Evolutionary conservation across 2,888 invertebrate genomes (phyloP).

Genomic region (Ormyrus rosae): DNA sequence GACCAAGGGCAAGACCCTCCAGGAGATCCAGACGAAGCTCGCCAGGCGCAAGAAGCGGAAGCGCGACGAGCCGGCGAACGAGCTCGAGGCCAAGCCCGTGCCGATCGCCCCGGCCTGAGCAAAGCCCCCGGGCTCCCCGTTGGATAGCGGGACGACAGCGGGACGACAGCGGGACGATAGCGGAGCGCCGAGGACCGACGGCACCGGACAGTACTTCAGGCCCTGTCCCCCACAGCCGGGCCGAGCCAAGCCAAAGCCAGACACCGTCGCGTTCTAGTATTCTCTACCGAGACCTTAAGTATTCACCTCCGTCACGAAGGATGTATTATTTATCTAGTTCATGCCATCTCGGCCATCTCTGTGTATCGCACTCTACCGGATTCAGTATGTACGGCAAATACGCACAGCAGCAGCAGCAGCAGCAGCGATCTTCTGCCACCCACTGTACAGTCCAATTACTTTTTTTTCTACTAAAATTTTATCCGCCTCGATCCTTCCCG

Average conservation of each 20-base stretch:
- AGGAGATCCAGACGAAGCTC: slow-evolving; percentile 71
- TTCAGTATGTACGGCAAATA: too few species aligned
- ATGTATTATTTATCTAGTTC: neutral
- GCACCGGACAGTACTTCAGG: too few species aligned
- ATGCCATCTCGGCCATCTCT: neutral
- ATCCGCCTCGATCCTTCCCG: too few species aligned
- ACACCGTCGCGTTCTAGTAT: slow-evolving; percentile 9
- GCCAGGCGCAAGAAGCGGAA: slow-evolving; percentile 51
- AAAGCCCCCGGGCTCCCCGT: neutral
- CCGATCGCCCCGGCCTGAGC: slow-evolving; percentile 38
- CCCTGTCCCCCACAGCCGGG: too few species aligned
- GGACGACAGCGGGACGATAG: neutral
- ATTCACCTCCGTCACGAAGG: slow-evolving; percentile 41
- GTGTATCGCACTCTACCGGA: too few species aligned
- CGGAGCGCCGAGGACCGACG: too few species aligned
- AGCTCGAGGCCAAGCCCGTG: slow-evolving; percentile 26
- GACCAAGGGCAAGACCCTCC: slow-evolving; percentile 73
- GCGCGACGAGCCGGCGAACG: neutral
- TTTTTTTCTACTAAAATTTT: too few species aligned
- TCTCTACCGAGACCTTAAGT: slow-evolving; percentile 32
- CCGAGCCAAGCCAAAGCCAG: too few species aligned
- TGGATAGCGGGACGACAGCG: neutral
- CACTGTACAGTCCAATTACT: too few species aligned
- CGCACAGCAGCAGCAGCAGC: too few species aligned
- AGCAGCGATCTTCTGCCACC: too few species aligned